Evolutionary conservation across 23 tunicate genomes (phyloP).

Genomic region (Trididemnum miniatum): DNA sequence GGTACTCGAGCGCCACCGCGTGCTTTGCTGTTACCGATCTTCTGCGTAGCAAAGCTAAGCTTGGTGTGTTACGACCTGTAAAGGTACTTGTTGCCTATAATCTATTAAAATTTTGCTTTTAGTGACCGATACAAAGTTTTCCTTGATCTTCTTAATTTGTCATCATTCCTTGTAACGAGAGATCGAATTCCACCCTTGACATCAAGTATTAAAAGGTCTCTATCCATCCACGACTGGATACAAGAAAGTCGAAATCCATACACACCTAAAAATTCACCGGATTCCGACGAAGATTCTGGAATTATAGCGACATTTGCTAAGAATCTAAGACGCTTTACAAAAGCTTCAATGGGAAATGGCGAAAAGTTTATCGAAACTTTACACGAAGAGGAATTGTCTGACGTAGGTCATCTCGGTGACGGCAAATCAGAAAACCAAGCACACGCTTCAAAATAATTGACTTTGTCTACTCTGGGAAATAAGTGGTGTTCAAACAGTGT

Average conservation of each 20-base stretch:
- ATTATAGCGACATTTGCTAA: not conserved
- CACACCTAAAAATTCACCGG: not conserved
- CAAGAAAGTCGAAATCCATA: not conserved
- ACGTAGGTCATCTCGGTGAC: too few relatives aligned
- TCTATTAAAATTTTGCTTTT: not conserved
- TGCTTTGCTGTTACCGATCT: too few relatives aligned
- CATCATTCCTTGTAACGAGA: conserved; percentile 70
- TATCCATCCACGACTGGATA: conserved; percentile 60
- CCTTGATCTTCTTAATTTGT: conserved; percentile 66
- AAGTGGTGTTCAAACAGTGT: too few relatives aligned
- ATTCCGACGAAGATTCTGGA: conserved; percentile 11
- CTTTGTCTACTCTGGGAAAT: too few relatives aligned
- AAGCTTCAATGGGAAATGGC: not conserved
- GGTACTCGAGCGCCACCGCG: too few relatives aligned
- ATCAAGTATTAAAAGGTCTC: conserved; percentile 35
- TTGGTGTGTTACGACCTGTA: too few relatives aligned
- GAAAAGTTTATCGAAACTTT: not conserved
- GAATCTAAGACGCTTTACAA: not conserved
- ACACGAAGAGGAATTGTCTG: not conserved
- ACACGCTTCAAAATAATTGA: too few relatives aligned
- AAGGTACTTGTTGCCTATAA: too few relatives aligned
- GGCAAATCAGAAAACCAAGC: too few relatives aligned
- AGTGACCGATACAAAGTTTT: conserved; percentile 90
- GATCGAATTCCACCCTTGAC: conserved; percentile 84
- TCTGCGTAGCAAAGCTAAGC: too few relatives aligned